phyloP scores from a whole-genome alignment of 2,888 invertebrate species.

The Dilophus febrilis region DNA sequence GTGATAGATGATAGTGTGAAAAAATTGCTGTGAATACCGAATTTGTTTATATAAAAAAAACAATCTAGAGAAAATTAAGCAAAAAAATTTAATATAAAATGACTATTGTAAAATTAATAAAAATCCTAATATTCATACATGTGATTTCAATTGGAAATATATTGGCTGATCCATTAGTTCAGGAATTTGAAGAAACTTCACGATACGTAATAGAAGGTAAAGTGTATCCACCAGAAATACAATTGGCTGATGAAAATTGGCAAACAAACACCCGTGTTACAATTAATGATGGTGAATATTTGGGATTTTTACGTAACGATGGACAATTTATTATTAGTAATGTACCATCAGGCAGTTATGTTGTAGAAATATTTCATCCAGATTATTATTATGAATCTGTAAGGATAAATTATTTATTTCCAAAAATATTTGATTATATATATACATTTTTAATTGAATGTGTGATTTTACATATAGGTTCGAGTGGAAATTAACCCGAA shows the following conservation, averaged over 20 bases:
- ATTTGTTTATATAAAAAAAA: too few species aligned
- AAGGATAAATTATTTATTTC: constrained; percentile 8
- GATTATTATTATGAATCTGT: constrained; percentile 86
- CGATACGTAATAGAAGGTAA: constrained; percentile 65
- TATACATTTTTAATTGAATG: neutral
- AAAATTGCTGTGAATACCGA: too few species aligned
- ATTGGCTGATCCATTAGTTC: constrained; percentile 29
- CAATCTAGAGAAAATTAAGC: too few species aligned
- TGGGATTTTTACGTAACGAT: constrained; percentile 79
- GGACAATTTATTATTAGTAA: constrained; percentile 80
- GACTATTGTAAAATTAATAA: too few species aligned
- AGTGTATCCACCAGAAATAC: constrained; percentile 54
- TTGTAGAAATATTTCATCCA: constrained; percentile 81
- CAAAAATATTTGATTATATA: neutral
- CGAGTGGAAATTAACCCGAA: constrained; percentile 95
- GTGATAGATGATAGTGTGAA: too few species aligned
- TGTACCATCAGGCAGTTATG: constrained; percentile 81
- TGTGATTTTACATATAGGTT: constrained; percentile 11
- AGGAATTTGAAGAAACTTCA: constrained; percentile 32
- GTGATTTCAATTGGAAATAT: too few species aligned
- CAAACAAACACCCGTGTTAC: constrained; percentile 59
- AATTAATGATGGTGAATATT: constrained; percentile 76
- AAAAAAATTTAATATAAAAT: too few species aligned
- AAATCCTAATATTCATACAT: too few species aligned
- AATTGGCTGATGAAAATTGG: constrained; percentile 44